Evolutionary conservation across 2,888 invertebrate species (phyloP).

Genomic region (Hoplodrina ambigua): DNA sequence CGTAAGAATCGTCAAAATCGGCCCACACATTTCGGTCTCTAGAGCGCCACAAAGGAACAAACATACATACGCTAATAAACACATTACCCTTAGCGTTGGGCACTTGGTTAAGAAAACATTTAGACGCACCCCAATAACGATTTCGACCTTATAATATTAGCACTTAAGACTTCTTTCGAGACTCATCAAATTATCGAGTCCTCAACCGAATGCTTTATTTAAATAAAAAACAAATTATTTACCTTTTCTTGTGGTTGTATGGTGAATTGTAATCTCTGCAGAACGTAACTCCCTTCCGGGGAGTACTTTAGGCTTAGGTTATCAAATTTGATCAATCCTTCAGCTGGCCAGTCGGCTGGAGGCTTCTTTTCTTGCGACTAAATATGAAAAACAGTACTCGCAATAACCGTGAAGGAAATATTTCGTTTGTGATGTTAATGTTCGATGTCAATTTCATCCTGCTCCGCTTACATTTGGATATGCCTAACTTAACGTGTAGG

Average conservation of each 20-base stretch:
- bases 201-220: not conserved
- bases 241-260: conserved; percentile 89
- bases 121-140: not conserved
- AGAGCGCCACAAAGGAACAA: too few species aligned
- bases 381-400: not conserved
- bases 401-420: not conserved
- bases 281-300: conserved; percentile 86
- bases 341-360: conserved; percentile 87
- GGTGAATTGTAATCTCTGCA: conserved; percentile 87
- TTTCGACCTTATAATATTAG: not conserved
- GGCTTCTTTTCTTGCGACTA: conserved; percentile 79
- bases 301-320: conserved; percentile 89
- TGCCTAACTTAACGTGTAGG: not conserved
- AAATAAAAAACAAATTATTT: conserved; percentile 1
- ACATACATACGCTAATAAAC: too few species aligned
- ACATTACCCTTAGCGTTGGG: too few species aligned
- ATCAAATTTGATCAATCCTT: conserved; percentile 87
- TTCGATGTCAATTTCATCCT: too few species aligned
- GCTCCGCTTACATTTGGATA: not conserved
- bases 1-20: too few species aligned
- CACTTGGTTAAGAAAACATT: too few species aligned
- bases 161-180: not conserved
- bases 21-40: too few species aligned
- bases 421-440: too few species aligned
- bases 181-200: not conserved